phyloP scores from a whole-genome alignment of 2,888 invertebrate species.

The Pseudoips prasinana region DNA sequence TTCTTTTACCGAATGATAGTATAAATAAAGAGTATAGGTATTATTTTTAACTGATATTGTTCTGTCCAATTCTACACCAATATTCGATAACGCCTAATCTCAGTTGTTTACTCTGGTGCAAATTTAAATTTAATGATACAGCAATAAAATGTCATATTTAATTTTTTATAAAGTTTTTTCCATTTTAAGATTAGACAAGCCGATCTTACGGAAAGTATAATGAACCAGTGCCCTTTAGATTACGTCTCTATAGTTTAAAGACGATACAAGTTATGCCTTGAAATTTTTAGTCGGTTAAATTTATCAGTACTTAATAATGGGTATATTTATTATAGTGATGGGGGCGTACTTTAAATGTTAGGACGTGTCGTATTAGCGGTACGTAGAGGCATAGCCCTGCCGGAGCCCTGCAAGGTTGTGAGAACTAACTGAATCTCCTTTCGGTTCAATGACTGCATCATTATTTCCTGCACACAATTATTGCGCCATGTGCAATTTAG shows the following conservation, averaged over 20 bases:
- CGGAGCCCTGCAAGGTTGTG: slow-evolving; percentile 63
- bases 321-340: slow-evolving; percentile 54
- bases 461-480: slow-evolving; percentile 75
- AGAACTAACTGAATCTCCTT: slow-evolving; percentile 74
- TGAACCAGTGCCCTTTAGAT: slow-evolving; percentile 79
- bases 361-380: slow-evolving; percentile 61
- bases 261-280: slow-evolving; percentile 78
- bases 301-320: slow-evolving; percentile 78
- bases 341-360: slow-evolving; percentile 58
- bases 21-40: slow-evolving; percentile 50
- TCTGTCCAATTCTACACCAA: slow-evolving; percentile 69
- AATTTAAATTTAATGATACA: slow-evolving; percentile 65
- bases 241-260: slow-evolving; percentile 77
- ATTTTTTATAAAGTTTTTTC: slow-evolving; percentile 73
- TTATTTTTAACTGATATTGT: slow-evolving; percentile 66
- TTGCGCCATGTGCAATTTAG: slow-evolving; percentile 79
- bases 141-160: slow-evolving; percentile 69
- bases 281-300: slow-evolving; percentile 76
- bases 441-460: slow-evolving; percentile 78
- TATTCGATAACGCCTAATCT: slow-evolving; percentile 60
- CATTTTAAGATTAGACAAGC: slow-evolving; percentile 66
- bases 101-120: slow-evolving; percentile 64
- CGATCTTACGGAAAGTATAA: slow-evolving; percentile 72
- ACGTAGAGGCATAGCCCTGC: slow-evolving; percentile 40
- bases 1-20: slow-evolving; percentile 65